A percentile compares a stretch with the other conserved stretches of the same genome.
Evolutionary conservation across 2,888 invertebrate genomes (phyloP).

Genomic region (Laothoe populi): DNA sequence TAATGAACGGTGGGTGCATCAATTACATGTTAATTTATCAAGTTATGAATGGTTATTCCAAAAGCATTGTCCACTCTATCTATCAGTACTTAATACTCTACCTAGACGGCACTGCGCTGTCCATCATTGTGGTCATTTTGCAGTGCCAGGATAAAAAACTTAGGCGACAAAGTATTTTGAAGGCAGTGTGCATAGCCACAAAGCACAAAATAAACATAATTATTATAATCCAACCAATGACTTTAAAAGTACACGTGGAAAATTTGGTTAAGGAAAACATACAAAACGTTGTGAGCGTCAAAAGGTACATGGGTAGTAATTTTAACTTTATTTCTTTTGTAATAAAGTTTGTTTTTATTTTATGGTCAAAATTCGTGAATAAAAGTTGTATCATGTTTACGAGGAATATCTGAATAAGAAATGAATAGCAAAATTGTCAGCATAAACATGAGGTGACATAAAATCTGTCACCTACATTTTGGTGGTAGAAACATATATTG

Average conservation of each 20-base stretch:
- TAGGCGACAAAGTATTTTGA: no score
- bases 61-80: no score
- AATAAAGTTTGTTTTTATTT: conserved; percentile 8
- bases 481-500: no score
- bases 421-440: neutral
- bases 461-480: no score
- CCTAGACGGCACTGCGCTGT: no score
- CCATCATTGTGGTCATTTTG: no score
- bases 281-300: neutral
- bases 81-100: no score
- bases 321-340: neutral
- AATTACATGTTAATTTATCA: no score
- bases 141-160: no score
- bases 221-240: neutral
- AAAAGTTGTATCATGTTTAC: neutral
- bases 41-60: no score
- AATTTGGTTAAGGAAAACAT: conserved; percentile 22
- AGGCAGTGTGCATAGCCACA: no score
- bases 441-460: neutral
- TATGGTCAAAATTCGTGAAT: neutral
- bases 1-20: no score
- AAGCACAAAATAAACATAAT: neutral
- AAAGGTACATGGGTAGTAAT: neutral
- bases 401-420: neutral
- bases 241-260: neutral